Percentiles rank a stretch among this genome's conserved stretches.
phyloP scores from a whole-genome alignment of 2,888 invertebrate genomes.

The Bimastos eiseni region DNA sequence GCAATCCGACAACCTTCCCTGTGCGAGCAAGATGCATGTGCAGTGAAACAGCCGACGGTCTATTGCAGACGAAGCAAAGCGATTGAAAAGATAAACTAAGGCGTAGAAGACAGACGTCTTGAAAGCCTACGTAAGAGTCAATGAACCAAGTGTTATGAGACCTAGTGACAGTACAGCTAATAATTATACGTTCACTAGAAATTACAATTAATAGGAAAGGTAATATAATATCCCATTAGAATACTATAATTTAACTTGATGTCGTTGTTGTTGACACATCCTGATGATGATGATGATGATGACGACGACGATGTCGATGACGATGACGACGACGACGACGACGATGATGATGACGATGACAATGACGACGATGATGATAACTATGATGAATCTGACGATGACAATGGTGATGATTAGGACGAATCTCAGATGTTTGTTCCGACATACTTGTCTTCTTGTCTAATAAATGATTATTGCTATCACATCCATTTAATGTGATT shows the following conservation, averaged over 20 bases:
- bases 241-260: background rate
- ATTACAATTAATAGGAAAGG: background rate
- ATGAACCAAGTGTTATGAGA: background rate
- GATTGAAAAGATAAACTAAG: background rate
- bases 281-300: background rate
- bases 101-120: too few relatives aligned
- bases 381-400: background rate
- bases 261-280: too few relatives aligned
- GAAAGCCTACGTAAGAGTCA: background rate
- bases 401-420: constrained; percentile 30
- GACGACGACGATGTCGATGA: constrained; percentile 27
- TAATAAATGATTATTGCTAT: background rate
- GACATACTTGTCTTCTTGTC: too few relatives aligned
- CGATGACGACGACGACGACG: constrained; percentile 25
- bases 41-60: background rate
- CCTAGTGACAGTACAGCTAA: background rate
- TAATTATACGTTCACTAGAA: background rate
- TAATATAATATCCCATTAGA: background rate
- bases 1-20: background rate
- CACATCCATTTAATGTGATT: background rate
- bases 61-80: background rate
- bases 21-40: background rate
- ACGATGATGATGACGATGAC: constrained; percentile 29
- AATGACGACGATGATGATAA: constrained; percentile 23
- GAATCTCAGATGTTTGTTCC: background rate